Base-by-base conservation (phyloP, 2,888 invertebrate species). In the Eupithecia pulchellata region DNA sequence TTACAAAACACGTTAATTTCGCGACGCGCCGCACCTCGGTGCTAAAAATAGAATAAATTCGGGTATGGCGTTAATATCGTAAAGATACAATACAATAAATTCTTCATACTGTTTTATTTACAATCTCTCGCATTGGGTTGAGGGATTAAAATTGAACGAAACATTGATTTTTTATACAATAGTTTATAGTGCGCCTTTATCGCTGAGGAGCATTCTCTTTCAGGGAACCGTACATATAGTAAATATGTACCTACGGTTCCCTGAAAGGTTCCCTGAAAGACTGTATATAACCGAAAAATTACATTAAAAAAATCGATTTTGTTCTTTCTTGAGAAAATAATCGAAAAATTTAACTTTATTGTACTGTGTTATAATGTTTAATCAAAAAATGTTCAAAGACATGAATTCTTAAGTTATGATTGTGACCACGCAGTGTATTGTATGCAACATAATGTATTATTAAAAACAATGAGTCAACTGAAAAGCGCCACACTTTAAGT, bases 1-100 rank as follows among this genome's bases (percentile, higher is more conserved):
- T 69, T 73, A 71, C 73, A 77, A 75, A 75, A 77, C 75, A 72
- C 66, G 72, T 68, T 75, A 76, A 77, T 75, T 68, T 69, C 8
- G 62, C 71, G 65, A 72, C 66, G 58, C 64, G 57, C 61, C 67
- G 57, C 64, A 75, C 77, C 74, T 75, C 66, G 66, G 25, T 57
- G 55, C 47, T 69, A 67, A 55, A 67, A 66, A 69, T 73, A 69
- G 61, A 61, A 3, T 11, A 25, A 13, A 11, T 20, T 34, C 25
- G 29, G 27, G 29, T 29, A 17, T 29, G 29, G 17, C 29, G 2
- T 17, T 29, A 57, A 57, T 57, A 6, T 17, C 6, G 17, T 29
- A 2, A 57, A 29, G 27, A 55, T 14, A 6, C 8, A 30, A 30
- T 30, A 39, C 2, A 5, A 39, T 47, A 47, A n/a, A 42, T n/a